Conservation (phyloP, 2,113 vertebrate genomes). For the Petroica traversi region DNA sequence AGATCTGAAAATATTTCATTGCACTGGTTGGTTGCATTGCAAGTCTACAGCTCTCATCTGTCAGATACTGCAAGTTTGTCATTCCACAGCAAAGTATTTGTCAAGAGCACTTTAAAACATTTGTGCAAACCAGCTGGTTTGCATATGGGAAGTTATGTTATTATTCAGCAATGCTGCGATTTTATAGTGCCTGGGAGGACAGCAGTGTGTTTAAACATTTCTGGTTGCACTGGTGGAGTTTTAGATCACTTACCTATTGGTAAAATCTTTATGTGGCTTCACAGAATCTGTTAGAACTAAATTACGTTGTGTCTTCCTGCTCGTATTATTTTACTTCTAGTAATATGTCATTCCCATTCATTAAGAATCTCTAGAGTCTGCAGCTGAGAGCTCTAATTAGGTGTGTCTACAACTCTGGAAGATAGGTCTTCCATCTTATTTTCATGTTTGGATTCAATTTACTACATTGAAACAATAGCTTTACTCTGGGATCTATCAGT, state of each 20-base stretch:
- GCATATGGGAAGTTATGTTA: background rate
- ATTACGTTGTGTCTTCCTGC: background rate
- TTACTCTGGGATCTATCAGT: background rate
- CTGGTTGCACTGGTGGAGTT: background rate
- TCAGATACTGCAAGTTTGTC: background rate
- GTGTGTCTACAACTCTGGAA: background rate
- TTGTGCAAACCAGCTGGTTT: background rate
- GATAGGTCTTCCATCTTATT: constrained; percentile 30
- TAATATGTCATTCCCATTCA: background rate
- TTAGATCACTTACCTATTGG: background rate
- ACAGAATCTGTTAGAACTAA: background rate
- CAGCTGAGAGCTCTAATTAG: constrained; percentile 6
- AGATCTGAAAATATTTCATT: background rate
- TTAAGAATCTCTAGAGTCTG: background rate
- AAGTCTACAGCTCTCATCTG: background rate
- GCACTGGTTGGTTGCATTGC: background rate
- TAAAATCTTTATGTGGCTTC: background rate
- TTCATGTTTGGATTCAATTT: constrained; percentile 40
- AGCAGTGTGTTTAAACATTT: background rate
- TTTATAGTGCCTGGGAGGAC: background rate
- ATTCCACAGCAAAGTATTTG: background rate
- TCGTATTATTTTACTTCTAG: constrained; percentile 5
- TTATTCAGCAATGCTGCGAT: background rate
- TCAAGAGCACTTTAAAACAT: background rate
- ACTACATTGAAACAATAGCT: background rate